Percentiles rank a stretch among this genome's conserved stretches.
Conservation (phyloP, 2,113 vertebrate species). For the Eidolon helvum region DNA sequence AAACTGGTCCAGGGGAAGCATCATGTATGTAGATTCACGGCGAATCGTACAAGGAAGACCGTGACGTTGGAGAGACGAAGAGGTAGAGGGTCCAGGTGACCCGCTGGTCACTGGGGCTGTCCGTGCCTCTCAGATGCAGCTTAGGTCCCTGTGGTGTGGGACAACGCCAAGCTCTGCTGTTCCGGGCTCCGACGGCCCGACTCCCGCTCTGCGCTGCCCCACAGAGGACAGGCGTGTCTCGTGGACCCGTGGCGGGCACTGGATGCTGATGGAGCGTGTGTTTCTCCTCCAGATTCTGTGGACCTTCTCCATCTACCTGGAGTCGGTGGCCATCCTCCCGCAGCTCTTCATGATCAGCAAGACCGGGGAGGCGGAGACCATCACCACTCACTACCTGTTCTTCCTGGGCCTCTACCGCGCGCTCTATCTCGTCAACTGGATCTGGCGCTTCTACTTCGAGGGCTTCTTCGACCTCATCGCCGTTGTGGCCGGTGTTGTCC, state of each 20-base stretch:
- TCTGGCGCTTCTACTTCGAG: constrained; percentile 99
- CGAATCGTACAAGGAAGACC: not conserved
- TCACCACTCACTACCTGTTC: constrained; percentile 99
- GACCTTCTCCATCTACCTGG: constrained; percentile 99
- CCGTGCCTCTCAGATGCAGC: not conserved
- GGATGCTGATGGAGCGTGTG: not conserved
- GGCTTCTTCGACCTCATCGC: constrained; percentile 99
- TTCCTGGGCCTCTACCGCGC: constrained; percentile 98
- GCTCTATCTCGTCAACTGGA: constrained; percentile 98
- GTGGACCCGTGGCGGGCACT: not conserved
- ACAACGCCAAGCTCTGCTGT: not conserved
- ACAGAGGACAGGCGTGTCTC: not conserved
- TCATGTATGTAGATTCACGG: not conserved
- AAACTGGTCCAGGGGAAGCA: not conserved
- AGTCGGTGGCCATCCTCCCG: constrained; percentile 98
- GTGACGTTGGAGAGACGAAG: not conserved
- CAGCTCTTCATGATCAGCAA: constrained; percentile 99
- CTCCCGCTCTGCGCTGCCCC: not conserved
- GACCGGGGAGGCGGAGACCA: constrained; percentile 98
- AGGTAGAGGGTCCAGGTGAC: not conserved
- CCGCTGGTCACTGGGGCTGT: not conserved
- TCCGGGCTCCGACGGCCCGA: no score
- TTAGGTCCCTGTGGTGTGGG: not conserved
- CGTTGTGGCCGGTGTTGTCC: constrained; percentile 97
- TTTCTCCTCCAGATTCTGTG: constrained; percentile 91